A percentile compares a stretch with the other conserved stretches of the same genome.
These are phyloP conservation scores for Aricia artaxerxes DNA, from an alignment of 2,888 invertebrate species.

Conservation along the genomic window DNA sequence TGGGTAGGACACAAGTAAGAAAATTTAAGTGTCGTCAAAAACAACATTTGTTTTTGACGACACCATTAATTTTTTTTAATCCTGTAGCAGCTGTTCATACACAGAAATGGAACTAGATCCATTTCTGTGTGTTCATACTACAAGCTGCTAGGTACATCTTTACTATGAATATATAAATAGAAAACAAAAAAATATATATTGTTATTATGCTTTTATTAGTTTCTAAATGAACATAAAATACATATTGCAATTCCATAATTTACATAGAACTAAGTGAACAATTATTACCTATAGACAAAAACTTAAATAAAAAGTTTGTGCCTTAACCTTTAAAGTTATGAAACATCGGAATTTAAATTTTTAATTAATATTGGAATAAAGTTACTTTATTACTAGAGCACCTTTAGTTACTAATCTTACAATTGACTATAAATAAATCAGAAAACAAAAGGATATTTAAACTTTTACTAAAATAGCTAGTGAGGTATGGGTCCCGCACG, in stretches of 20 bases:
- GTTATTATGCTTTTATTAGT: background rate
- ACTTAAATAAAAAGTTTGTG: background rate
- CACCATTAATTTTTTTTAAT: too few species aligned
- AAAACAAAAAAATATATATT: background rate
- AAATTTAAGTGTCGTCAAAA: too few species aligned
- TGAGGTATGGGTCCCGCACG: background rate
- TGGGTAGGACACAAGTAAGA: too few species aligned
- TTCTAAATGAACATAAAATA: background rate
- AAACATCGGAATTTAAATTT: background rate
- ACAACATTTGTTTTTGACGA: too few species aligned
- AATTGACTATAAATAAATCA: background rate
- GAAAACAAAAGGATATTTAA: background rate
- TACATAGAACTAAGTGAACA: background rate
- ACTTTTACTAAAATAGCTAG: background rate
- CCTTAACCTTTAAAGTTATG: background rate
- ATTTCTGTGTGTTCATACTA: too few species aligned
- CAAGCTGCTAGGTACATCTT: too few species aligned
- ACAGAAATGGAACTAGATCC: too few species aligned
- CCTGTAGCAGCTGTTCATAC: too few species aligned
- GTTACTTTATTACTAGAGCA: background rate
- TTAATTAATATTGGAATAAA: background rate
- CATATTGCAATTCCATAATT: constrained; percentile 8
- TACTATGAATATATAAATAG: too few species aligned
- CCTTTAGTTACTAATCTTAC: background rate
- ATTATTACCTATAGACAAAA: background rate